Percentiles rank a stretch among this genome's conserved stretches.
These are phyloP conservation scores for Centropristis striata DNA, from an alignment of 2,113 vertebrate genomes.

Conservation along the genomic window DNA sequence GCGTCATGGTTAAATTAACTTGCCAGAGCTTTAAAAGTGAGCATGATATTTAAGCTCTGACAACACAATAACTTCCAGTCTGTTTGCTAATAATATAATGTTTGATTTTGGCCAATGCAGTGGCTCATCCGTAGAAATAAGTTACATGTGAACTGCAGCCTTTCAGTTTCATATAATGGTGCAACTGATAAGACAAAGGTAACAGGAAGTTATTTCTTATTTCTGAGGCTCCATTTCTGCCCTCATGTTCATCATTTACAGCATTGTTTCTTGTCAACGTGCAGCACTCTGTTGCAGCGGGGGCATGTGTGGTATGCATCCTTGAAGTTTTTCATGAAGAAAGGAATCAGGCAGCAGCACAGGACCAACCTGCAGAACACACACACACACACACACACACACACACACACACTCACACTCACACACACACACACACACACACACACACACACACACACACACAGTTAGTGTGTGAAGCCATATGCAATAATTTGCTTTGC, in stretches of 20 bases:
- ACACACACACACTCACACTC: too few species aligned
- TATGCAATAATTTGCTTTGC: not conserved
- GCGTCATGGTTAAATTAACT: constrained; percentile 16
- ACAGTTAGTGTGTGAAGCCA: not conserved
- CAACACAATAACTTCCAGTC: constrained; percentile 22
- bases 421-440: too few species aligned
- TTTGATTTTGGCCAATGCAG: constrained; percentile 7
- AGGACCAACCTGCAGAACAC: constrained; percentile 75
- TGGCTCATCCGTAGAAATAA: constrained; percentile 55
- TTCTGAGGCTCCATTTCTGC: constrained; percentile 32
- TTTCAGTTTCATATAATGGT: too few species aligned
- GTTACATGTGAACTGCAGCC: not conserved
- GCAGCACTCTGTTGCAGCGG: constrained; percentile 78
- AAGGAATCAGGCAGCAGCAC: constrained; percentile 85
- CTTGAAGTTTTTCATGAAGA: constrained; percentile 84
- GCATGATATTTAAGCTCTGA: not conserved
- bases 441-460: constrained; percentile 18
- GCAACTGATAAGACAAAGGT: not conserved
- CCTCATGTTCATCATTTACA: constrained; percentile 70
- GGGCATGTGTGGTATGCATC: constrained; percentile 85
- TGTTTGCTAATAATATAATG: constrained; percentile 23
- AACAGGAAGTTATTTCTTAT: constrained; percentile 27
- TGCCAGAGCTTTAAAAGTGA: not conserved
- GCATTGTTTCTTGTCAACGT: constrained; percentile 83
- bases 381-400: too few species aligned